Evolutionary conservation across 2,113 vertebrate genomes (phyloP).

Genomic region (Cyanoderma ruficeps): DNA sequence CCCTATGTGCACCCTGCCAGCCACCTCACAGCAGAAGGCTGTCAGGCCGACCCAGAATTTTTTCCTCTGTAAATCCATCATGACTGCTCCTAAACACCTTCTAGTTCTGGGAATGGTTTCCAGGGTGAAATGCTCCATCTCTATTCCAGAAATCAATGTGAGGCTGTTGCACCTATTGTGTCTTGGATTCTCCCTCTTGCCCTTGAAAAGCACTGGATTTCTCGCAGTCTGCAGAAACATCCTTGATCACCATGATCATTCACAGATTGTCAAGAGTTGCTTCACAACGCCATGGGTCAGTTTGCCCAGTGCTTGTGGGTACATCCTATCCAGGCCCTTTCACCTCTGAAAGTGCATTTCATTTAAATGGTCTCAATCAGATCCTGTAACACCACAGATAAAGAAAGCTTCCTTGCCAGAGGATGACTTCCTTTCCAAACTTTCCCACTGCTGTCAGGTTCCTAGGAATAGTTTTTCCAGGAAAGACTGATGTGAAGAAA

Average conservation of each 20-base stretch:
- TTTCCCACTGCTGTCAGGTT: too few species aligned
- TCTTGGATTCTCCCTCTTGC: not conserved
- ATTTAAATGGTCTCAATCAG: not conserved
- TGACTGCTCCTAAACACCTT: not conserved
- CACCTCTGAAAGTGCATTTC: not conserved
- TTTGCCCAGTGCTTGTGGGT: not conserved
- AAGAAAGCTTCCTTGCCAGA: not conserved
- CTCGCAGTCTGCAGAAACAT: not conserved
- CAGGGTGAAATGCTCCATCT: not conserved
- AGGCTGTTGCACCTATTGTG: not conserved
- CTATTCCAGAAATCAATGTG: not conserved
- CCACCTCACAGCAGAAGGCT: not conserved
- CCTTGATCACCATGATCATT: not conserved
- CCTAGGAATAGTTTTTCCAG: not conserved
- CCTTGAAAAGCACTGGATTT: not conserved
- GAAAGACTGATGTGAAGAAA: not conserved
- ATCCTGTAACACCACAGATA: accelerated
- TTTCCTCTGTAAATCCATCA: not conserved
- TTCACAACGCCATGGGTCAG: not conserved
- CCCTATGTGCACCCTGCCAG: not conserved
- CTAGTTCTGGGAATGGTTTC: not conserved
- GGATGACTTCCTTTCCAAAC: not conserved
- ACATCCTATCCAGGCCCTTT: not conserved
- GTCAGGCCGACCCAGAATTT: not conserved
- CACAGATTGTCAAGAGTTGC: not conserved